Evolutionary conservation across 2,888 invertebrate genomes (phyloP), one percentile per base, ranked within the genome.

Genomic region (Nebria salina): DNA sequence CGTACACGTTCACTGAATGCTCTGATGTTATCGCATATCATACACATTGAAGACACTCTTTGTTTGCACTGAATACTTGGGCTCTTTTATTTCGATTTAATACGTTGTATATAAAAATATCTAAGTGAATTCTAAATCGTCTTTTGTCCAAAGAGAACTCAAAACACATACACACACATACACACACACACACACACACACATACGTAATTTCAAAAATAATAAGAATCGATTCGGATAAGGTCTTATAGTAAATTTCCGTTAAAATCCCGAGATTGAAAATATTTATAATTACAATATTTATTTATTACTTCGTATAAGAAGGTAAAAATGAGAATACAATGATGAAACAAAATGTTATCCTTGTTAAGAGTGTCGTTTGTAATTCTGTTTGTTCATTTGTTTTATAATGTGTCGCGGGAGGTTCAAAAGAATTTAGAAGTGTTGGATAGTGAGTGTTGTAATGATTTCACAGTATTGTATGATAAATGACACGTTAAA

Each of bases 401-500:
- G 54, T 54, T 54, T 54, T 13, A 4, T 1, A 54, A 54, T 7
- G 54, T 8, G 7, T 5, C 13, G 7, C 54, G 13, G 8, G 6
- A 54, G 6, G 54, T 2, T 54, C 54, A 54, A 54, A 54, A 54
- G 54, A 54, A 13, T 6, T 8, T 8, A 54, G 54, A 54, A 54
- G 54, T 54, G 54, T 54, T 54, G 54, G 54, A 11, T 8, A 13
- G 11, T 13, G 54, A 11, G 54, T 54, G 8, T 8, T 54, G 13
- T 11, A 11, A 13, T 11, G 8, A 11, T 13, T 13, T 11, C 54
- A 54, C 11, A 11, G 13, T 54, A 54, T 54, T 54, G 54, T 54
- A 54, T 54, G 54, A 54, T 54, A 54, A 54, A 54, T 54, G 54
- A 54, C 54, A 54, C 54, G 54, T 54, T 54, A 54, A 54, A 54